Conservation (phyloP, 2,113 vertebrate species). For the Panthera uncia region DNA sequence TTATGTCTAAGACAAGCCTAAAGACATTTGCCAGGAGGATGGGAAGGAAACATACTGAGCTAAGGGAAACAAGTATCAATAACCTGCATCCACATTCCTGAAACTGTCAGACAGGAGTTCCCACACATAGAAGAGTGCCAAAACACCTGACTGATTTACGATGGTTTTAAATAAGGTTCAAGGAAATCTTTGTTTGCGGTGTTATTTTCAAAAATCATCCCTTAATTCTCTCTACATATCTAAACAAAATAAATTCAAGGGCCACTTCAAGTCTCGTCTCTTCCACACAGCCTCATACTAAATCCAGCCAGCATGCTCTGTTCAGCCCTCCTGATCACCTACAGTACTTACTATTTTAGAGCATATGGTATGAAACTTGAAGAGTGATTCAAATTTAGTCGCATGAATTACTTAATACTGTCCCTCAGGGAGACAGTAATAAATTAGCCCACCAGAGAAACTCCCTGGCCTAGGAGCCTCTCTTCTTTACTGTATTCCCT, state of each 20-base stretch:
- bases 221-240: not conserved
- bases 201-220: not conserved
- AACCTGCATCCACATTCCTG: not conserved
- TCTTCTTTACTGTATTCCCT: not conserved
- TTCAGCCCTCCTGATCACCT: not conserved
- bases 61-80: not conserved
- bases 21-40: not conserved
- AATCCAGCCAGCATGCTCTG: not conserved
- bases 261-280: not conserved
- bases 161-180: conserved; percentile 5
- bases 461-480: not conserved
- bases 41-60: not conserved
- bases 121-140: not conserved
- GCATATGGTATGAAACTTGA: not conserved
- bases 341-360: not conserved
- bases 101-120: not conserved
- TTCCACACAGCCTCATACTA: not conserved
- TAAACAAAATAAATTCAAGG: conserved; percentile 33
- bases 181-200: not conserved
- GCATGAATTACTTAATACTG: not conserved
- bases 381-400: not conserved
- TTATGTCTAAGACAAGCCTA: not conserved
- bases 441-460: not conserved
- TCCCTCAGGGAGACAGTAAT: not conserved
- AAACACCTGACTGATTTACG: not conserved